Conservation (phyloP, 2,888 invertebrate genomes). For the Punctoribates punctum region DNA sequence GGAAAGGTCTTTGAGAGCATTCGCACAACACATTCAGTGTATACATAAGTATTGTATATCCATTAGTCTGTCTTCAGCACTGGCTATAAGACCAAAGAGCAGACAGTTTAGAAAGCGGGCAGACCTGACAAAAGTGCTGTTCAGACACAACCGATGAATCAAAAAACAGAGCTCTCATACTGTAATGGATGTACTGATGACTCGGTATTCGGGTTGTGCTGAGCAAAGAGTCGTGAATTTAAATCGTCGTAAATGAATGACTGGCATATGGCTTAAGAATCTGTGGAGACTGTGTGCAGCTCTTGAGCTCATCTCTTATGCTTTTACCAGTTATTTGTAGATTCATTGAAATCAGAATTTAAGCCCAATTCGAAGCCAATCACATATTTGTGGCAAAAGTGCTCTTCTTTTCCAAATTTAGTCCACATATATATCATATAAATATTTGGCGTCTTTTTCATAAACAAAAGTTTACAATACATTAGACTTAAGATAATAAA, state of each 20-base stretch:
- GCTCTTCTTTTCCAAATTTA: not conserved
- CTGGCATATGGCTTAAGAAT: not conserved
- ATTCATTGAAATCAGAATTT: not conserved
- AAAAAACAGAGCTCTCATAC: constrained; percentile 10
- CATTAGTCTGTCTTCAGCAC: constrained; percentile 33
- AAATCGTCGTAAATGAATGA: not conserved
- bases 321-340: constrained; percentile 7
- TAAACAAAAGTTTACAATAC: constrained; percentile 1
- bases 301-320: not conserved
- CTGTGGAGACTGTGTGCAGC: not conserved
- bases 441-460: not conserved
- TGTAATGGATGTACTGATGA: not conserved
- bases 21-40: not conserved
- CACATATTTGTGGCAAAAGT: not conserved
- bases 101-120: constrained; percentile 24
- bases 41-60: constrained; percentile 19
- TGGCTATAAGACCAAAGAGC: constrained; percentile 35
- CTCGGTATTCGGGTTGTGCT: not conserved
- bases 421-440: not conserved
- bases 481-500: constrained; percentile 10
- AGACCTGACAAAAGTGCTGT: not conserved
- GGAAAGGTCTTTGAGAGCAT: not conserved
- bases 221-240: not conserved
- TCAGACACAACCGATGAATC: not conserved
- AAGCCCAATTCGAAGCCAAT: not conserved